These are phyloP conservation scores for Sesamia inferens DNA, from an alignment of 2,888 invertebrate species.

Conservation along the genomic window DNA sequence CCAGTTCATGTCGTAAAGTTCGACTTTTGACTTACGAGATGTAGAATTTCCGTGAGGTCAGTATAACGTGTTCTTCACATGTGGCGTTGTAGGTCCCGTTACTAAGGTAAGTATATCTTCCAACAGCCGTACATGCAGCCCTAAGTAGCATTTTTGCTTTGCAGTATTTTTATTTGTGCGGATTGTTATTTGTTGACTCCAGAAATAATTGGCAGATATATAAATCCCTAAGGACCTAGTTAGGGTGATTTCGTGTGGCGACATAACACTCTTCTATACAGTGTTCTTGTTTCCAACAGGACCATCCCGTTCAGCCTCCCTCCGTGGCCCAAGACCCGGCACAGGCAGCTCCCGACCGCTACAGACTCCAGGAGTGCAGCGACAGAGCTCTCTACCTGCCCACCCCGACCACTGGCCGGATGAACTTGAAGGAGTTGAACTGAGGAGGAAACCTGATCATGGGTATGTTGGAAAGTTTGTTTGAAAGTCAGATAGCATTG, in stretches of 20 bases:
- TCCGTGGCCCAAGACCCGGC: conserved; percentile 60
- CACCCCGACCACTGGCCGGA: conserved; percentile 92
- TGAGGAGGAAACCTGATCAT: conserved; percentile 68
- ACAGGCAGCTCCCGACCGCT: conserved; percentile 71
- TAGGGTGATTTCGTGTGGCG: not conserved
- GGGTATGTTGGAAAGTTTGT: conserved; percentile 46
- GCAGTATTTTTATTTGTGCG: not conserved
- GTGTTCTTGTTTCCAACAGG: conserved; percentile 73
- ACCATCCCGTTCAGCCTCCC: conserved; percentile 93
- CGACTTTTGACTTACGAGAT: too few species aligned
- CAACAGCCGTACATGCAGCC: too few species aligned
- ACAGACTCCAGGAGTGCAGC: conserved; percentile 77
- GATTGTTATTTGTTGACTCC: not conserved
- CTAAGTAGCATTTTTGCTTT: too few species aligned
- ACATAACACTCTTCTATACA: not conserved
- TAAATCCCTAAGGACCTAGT: not conserved
- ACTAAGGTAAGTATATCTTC: too few species aligned
- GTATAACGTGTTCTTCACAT: too few species aligned
- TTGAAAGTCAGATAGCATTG: not conserved
- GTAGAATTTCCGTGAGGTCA: too few species aligned
- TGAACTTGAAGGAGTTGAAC: conserved; percentile 81
- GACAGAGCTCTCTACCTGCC: conserved; percentile 95
- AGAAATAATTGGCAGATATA: not conserved
- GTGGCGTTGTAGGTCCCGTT: too few species aligned
- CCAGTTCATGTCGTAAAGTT: too few species aligned